phyloP scores from a whole-genome alignment of 2,888 invertebrate species.

The Operophtera brumata region DNA sequence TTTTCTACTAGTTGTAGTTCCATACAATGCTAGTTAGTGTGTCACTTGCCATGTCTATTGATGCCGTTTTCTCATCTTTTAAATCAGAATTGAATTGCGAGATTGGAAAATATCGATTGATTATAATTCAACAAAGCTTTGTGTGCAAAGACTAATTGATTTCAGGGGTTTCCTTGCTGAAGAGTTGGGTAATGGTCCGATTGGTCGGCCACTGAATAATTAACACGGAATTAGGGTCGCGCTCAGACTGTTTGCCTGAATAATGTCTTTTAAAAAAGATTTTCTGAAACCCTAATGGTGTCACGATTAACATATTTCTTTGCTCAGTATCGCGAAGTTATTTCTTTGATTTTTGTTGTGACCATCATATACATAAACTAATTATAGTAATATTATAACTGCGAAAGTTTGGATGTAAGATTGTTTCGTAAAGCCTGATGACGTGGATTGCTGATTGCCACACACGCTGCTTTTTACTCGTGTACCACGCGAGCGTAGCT shows the following conservation, averaged over 20 bases:
- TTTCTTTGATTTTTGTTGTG: constrained; percentile 14
- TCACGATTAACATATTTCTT: constrained; percentile 48
- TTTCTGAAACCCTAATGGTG: constrained; percentile 43
- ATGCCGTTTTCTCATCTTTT: no score
- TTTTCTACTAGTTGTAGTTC: no score
- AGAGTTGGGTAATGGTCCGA: constrained; percentile 49
- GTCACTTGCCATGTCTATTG: no score
- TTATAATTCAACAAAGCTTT: constrained; percentile 6
- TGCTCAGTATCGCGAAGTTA: constrained; percentile 34
- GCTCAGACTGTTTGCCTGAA: constrained; percentile 53
- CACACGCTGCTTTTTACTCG: no score
- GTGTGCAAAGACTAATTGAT: constrained; percentile 65
- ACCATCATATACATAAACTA: no score
- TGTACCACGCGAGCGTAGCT: no score
- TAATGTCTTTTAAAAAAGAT: constrained; percentile 60
- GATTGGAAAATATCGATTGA: not conserved
- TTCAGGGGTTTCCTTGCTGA: constrained; percentile 43
- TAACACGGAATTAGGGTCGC: constrained; percentile 61
- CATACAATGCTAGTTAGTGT: no score
- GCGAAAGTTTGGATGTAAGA: no score
- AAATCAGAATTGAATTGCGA: no score
- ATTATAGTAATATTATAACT: no score
- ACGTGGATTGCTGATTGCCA: no score
- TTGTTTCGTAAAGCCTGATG: no score
- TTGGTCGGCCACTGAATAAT: constrained; percentile 61